phyloP scores from a whole-genome alignment of 2,797 vertebrate species.

The Microctenopoma lineatum region DNA sequence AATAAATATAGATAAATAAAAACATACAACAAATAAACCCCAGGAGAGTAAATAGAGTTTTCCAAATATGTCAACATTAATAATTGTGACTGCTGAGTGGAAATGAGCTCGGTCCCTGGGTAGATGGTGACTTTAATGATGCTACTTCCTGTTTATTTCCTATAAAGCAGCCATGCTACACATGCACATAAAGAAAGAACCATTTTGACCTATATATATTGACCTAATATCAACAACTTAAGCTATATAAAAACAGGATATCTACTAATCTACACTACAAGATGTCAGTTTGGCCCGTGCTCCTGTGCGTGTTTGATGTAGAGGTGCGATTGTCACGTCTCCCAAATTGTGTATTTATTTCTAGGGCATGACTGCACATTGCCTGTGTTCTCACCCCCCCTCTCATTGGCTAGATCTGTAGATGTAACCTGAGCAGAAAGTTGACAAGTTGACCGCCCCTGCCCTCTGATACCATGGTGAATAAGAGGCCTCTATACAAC shows the following conservation, averaged over 20 bases:
- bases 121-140: neutral
- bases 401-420: constrained; percentile 10
- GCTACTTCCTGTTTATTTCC: constrained; percentile 34
- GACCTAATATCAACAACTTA: neutral
- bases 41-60: neutral
- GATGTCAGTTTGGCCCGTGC: neutral
- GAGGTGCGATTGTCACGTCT: neutral
- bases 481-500: neutral
- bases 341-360: neutral
- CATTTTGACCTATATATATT: neutral
- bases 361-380: neutral
- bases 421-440: constrained; percentile 32
- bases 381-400: rapidly evolving
- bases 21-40: neutral
- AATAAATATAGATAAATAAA: neutral
- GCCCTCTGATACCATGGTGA: constrained; percentile 2
- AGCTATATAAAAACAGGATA: no score
- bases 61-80: neutral
- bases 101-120: constrained; percentile 33
- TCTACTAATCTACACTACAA: neutral
- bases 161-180: constrained; percentile 17
- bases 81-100: constrained; percentile 1
- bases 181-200: neutral
- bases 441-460: constrained; percentile 17
- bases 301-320: neutral